Conservation (phyloP, 2,797 vertebrate species). For the Ambastaia sidthimunki region DNA sequence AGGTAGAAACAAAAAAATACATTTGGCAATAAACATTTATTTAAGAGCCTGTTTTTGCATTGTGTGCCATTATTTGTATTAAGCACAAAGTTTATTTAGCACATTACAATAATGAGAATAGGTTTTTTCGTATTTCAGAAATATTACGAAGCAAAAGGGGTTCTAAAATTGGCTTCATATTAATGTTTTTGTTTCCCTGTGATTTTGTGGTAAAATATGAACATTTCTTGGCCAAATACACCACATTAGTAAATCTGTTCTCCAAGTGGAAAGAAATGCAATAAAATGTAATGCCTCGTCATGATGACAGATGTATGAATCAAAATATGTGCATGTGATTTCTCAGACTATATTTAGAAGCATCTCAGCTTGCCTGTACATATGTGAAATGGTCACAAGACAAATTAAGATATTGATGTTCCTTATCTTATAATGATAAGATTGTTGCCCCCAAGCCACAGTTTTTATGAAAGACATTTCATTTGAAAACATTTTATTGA, state of each 20-base stretch:
- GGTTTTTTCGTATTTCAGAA: no score
- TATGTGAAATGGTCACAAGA: slow-evolving; percentile 29
- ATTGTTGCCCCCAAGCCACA: neutral
- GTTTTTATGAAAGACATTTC: neutral
- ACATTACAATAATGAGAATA: no score
- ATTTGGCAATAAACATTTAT: no score
- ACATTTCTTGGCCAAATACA: neutral
- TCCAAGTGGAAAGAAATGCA: neutral
- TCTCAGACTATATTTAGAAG: slow-evolving; percentile 25
- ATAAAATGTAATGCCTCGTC: neutral
- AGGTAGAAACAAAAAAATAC: no score
- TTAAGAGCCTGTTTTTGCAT: no score
- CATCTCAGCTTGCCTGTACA: slow-evolving; percentile 21
- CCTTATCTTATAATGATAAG: no score
- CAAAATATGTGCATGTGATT: neutral
- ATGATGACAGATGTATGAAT: neutral
- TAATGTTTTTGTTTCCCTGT: no score
- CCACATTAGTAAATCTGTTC: neutral
- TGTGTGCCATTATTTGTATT: no score
- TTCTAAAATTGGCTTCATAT: neutral
- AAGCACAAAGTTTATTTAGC: no score
- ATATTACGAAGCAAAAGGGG: neutral
- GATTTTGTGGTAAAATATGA: neutral
- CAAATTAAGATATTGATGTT: neutral
- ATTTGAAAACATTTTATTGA: neutral